Evolutionary conservation across 2,888 invertebrate genomes (phyloP), one percentile per base, ranked within the genome.

Genomic region (Pegoplata infirma): DNA sequence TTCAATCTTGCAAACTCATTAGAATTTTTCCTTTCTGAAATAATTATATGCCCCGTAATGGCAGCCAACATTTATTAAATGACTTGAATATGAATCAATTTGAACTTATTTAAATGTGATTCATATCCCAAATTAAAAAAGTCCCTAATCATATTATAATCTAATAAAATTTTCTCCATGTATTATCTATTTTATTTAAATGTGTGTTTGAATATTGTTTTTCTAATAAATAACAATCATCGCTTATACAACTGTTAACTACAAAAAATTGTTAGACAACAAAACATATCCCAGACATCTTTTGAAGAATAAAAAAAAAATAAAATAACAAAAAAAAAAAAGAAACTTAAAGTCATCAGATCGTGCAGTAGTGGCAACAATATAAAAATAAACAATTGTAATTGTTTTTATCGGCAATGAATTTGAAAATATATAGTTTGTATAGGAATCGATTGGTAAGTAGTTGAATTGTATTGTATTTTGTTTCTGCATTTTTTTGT

Each of bases 331-430:
- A 28, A 28, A 7, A 68, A 46, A 59, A 47, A 44, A 49, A 16
- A 32, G 1, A 32, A 25, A 40, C 1, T 16, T 12, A 28, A 56
- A 64, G 28, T 67, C 73, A 49, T 64, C 58, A 58, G 63, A 76
- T 76, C 75, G 75, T 76, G 75, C 68, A 49, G 56, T 44, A 56
- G 68, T 75, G 61, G 56, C 56, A 75, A 59, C 56, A 63, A 56
- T 49, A 68, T 49, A 56, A 68, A 75, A 61, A 49, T 19, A 71
- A 69, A 76, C 76, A 71, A 76, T 76, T 59, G 76, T 64, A 66
- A 69, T 76, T 76, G 76, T 76, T 76, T 76, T 76, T 69, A 71
- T 71, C 68, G 76, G 46, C 76, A 69, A 76, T 71, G 69, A 76
- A 76, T 76, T 76, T 69, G 49, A 64, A 76, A 64, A 58, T 69